Base-by-base conservation (phyloP, 37 sponge, comb jelly and placozoan species). In the Corticium candelabrum region DNA sequence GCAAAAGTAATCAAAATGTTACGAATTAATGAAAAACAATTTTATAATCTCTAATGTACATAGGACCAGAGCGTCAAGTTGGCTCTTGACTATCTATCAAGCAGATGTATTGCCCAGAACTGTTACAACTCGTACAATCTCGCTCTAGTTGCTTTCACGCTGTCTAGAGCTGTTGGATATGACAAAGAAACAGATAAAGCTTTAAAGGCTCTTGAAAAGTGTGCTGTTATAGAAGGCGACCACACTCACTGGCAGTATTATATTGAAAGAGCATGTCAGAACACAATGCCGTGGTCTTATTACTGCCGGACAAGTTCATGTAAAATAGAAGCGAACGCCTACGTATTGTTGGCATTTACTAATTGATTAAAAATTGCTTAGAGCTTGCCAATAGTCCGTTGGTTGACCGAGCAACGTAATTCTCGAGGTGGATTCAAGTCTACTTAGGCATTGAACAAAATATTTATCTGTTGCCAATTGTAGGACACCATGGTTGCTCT, bases 361-460 rank as follows among this genome's bases (percentile, higher is more conserved):
- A 7, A 27, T 11, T 11, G 21, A 29, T 11, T 11, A 7, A 68
- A 76, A 11, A 27, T 56, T 11, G 77, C 50, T 57, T 27, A 5
- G 21, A 29, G 30, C 27, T 21, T 68, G 41, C 11, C 11, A 35
- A 35, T 76, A 39, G 77, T 68, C 27, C 11, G 67, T 7, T 76
- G 77, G 77, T 68, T 76, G 31, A 29, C 77, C 41, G 29, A 5
- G 7, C 77, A 76, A 76, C n/a, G 77, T 27, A 76, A 76, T n/a
- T 27, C 62, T 11, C 41, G 7, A 11, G 77, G 77, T 56, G 77
- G 77, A 62, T 76, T 76, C 57, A 15, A 15, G 21, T 76, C 77
- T 5, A 76, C 77, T 36, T 68, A 76, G 68, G 77, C 21, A 50
- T 50, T 11, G 21, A 50, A 50, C 11, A 50, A 50, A 50, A 50